Conservation (phyloP, 1,140 invertebrate genomes). For the Drosophila kurseongensis region DNA sequence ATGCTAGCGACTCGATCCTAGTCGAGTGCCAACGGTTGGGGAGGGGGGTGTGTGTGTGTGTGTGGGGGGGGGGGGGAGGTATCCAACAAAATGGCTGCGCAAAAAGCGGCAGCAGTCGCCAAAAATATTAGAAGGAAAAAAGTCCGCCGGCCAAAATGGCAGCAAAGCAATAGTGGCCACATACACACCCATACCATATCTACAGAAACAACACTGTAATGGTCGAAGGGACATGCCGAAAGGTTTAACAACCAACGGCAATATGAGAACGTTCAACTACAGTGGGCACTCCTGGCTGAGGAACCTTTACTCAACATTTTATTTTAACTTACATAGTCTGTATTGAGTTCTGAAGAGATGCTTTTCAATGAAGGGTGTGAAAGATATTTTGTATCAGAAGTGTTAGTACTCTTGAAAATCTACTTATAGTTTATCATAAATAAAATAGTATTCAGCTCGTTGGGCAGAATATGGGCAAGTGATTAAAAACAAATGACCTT, state of each 20-base stretch:
- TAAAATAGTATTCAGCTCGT: too few relatives aligned
- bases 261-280: slow-evolving; percentile 9
- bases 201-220: slow-evolving; percentile 47
- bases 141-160: slow-evolving; percentile 41
- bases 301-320: not conserved
- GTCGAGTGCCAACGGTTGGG: slow-evolving; percentile 10
- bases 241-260: slow-evolving; percentile 49
- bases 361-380: too few relatives aligned
- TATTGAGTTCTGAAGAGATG: too few relatives aligned
- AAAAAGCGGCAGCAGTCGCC: slow-evolving; percentile 76
- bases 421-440: too few relatives aligned
- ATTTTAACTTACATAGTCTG: too few relatives aligned
- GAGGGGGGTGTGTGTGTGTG: too few relatives aligned
- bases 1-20: slow-evolving; percentile 57
- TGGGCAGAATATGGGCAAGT: too few relatives aligned
- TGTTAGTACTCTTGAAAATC: too few relatives aligned
- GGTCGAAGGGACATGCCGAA: slow-evolving; percentile 66
- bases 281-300: not conserved
- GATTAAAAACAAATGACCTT: too few relatives aligned
- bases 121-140: slow-evolving; percentile 76
- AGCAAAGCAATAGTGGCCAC: slow-evolving; percentile 42
- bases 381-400: too few relatives aligned
- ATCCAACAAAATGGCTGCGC: slow-evolving; percentile 77
- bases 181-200: slow-evolving; percentile 37
- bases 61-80: not conserved